Base-by-base conservation (phyloP, 2,888 invertebrate species). In the Protonemura montana region DNA sequence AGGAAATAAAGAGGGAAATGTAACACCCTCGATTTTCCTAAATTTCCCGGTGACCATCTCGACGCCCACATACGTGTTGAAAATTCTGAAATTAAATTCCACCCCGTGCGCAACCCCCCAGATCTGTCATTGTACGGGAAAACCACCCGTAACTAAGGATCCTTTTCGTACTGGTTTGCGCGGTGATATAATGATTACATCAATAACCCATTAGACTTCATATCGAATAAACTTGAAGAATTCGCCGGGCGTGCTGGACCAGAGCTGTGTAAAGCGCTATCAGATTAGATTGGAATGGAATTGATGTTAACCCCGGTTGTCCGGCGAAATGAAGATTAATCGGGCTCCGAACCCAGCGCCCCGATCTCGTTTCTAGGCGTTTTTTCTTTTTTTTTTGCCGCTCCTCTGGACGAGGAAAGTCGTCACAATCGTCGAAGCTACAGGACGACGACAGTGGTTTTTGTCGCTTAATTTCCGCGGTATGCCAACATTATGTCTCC, bases 281-380 rank as follows among this genome's bases (percentile, higher is more conserved):
- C 59, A 3, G 59, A 59, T 59, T 59, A 59, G 59, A 59, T 59
- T 59, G 59, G 59, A 59, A 59, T 59, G 59, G 59, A 59, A 59
- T 59, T 59, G 59, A 59, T 59, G 59, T 59, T 59, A 59, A 59
- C 13, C 59, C 59, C 59, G 59, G 59, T 59, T 59, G 59, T 59
- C 59, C 59, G 59, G 21, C 59, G 59, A 59, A 59, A 59, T 59
- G 59, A 59, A 59, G 59, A 59, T 59, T 59, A 59, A 59, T 59
- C 59, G 59, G 16, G 35, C 59, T 21, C 59, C 59, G 16, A 13
- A 16, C 59, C 59, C 59, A 59, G 16, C 16, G 59, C 59, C 59
- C 21, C 59, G 21, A 59, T 21, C 59, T 21, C 59, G 16, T 7
- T 13, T 2, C 6, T 10, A 59, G 59, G 21, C 59, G 7, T 21